Evolutionary conservation across 2,797 vertebrate genomes (phyloP).

Genomic region (Hypotaenidia okinawae): DNA sequence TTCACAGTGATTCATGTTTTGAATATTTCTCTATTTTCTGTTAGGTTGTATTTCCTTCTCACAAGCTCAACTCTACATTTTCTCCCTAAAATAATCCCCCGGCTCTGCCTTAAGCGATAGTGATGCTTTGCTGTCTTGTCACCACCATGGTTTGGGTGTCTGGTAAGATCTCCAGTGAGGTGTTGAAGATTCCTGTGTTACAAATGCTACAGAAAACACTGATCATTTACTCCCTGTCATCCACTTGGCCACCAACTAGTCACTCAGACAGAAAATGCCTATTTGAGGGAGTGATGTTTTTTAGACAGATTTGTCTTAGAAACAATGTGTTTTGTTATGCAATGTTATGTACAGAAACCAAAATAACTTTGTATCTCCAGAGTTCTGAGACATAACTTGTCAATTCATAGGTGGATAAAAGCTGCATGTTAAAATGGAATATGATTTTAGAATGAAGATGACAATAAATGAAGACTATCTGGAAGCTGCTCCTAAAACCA

Average conservation of each 20-base stretch:
- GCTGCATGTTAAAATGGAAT: neutral
- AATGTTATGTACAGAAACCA: neutral
- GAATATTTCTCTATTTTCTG: neutral
- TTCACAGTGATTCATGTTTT: neutral
- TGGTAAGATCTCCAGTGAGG: neutral
- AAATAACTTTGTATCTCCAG: neutral
- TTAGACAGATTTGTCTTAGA: neutral
- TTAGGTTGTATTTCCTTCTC: neutral
- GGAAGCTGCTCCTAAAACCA: neutral
- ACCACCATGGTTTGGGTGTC: too few relatives aligned
- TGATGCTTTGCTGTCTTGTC: neutral
- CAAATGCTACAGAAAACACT: neutral
- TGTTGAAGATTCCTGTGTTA: neutral
- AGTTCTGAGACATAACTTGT: neutral
- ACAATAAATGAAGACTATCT: neutral
- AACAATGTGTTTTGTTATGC: neutral
- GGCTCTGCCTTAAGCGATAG: neutral
- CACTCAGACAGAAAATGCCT: neutral
- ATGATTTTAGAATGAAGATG: neutral
- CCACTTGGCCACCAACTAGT: neutral
- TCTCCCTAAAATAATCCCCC: neutral
- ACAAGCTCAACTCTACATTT: neutral
- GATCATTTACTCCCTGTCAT: neutral
- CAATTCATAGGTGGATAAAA: neutral
- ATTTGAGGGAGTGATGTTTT: neutral